Percentiles rank a stretch among this genome's conserved stretches.
phyloP scores from a whole-genome alignment of 2,113 vertebrate species.

The Myotis yumanensis region DNA sequence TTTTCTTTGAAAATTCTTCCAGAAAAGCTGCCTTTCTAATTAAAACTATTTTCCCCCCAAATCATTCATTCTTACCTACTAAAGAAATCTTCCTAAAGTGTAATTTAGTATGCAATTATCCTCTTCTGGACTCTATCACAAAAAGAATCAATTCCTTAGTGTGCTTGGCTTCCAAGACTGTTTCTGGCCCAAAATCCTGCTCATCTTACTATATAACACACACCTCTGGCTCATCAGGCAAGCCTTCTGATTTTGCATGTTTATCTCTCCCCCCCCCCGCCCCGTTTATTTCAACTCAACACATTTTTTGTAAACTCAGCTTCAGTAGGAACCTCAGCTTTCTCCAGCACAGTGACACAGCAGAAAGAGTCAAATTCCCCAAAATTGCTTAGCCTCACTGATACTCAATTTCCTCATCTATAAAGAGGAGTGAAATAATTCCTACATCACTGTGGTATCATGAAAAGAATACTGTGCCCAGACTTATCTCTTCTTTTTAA shows the following conservation, averaged over 20 bases:
- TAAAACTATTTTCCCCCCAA: not conserved
- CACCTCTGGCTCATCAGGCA: not conserved
- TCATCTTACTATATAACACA: not conserved
- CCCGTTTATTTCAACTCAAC: not conserved
- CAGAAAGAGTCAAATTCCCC: not conserved
- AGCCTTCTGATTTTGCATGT: not conserved
- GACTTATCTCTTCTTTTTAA: not conserved
- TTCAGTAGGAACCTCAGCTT: not conserved
- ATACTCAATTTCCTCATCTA: not conserved
- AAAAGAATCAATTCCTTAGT: not conserved
- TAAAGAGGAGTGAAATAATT: not conserved
- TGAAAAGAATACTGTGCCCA: not conserved
- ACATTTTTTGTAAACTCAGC: not conserved
- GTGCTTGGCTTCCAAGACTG: not conserved
- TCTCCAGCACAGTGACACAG: not conserved
- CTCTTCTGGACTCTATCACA: not conserved
- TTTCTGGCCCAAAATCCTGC: not conserved
- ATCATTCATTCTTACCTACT: not conserved
- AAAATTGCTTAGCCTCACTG: not conserved
- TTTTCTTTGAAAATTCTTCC: slow-evolving; percentile 1
- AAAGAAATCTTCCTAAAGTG: not conserved
- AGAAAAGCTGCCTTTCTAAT: not conserved
- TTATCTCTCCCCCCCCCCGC: not conserved
- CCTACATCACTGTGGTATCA: not conserved
- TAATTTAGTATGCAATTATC: not conserved